Evolutionary conservation across 2,797 vertebrate genomes (phyloP).

Genomic region (Spinibarbus caldwelli): DNA sequence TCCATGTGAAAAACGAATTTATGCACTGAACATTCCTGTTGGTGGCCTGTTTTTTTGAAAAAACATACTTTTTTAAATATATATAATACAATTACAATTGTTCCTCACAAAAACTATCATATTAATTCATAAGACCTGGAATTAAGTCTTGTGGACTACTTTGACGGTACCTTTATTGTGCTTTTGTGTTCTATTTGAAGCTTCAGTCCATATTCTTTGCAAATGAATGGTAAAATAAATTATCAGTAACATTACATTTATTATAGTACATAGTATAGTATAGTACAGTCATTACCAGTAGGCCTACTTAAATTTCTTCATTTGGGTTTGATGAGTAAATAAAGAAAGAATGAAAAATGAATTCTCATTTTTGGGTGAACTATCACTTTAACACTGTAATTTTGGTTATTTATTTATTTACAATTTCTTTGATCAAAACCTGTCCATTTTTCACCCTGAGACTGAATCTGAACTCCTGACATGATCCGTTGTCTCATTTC

Average conservation of each 20-base stretch:
- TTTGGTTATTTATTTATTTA: neutral
- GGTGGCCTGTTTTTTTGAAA: neutral
- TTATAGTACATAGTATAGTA: neutral
- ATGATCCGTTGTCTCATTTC: neutral
- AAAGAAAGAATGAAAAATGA: neutral
- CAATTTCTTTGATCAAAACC: neutral
- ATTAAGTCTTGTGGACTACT: neutral
- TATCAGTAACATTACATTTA: too few species aligned
- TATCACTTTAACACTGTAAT: neutral
- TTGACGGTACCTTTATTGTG: neutral
- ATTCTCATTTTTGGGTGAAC: neutral
- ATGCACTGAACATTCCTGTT: neutral
- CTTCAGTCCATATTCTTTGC: neutral
- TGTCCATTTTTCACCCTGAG: neutral
- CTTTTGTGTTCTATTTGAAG: neutral
- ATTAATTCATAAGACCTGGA: neutral
- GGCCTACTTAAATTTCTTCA: neutral
- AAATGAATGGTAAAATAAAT: neutral
- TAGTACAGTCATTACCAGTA: neutral
- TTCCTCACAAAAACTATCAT: neutral
- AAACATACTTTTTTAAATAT: neutral
- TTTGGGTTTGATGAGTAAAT: neutral
- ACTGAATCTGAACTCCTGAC: neutral
- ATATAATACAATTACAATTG: neutral
- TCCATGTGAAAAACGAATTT: neutral